phyloP scores from a whole-genome alignment of 1,140 invertebrate species.

The Ips nitidus region DNA sequence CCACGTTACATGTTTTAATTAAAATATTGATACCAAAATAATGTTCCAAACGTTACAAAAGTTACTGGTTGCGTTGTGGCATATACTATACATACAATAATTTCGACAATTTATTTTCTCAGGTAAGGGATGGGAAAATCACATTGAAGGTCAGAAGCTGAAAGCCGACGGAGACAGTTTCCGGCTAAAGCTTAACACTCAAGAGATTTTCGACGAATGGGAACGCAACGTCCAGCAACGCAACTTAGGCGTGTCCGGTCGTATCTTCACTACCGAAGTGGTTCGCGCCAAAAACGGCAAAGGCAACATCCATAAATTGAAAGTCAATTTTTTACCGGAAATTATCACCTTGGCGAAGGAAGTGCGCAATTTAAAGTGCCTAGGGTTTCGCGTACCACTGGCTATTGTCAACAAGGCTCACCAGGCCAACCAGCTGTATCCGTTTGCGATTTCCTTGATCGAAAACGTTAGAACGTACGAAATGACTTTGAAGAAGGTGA shows the following conservation, averaged over 20 bases:
- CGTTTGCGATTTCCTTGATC: conserved; percentile 97
- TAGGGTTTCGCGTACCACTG: conserved; percentile 95
- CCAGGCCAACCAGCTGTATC: conserved; percentile 97
- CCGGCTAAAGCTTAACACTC: conserved; percentile 90
- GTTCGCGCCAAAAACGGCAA: conserved; percentile 79
- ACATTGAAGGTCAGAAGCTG: conserved; percentile 97
- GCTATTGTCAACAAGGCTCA: conserved; percentile 99
- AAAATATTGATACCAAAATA: too few species aligned
- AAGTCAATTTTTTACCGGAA: conserved; percentile 97
- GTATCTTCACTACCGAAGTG: conserved; percentile 94
- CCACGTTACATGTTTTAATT: too few species aligned
- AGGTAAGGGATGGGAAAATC: conserved; percentile 98
- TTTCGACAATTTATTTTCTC: conserved; percentile 9
- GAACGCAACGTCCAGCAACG: conserved; percentile 91
- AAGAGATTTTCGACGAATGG: conserved; percentile 98
- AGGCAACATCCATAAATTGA: conserved; percentile 86
- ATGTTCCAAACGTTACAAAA: too few species aligned
- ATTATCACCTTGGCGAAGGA: conserved; percentile 98
- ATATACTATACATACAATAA: too few species aligned
- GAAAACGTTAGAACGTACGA: conserved; percentile 98
- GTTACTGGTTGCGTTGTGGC: too few species aligned
- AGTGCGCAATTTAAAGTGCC: conserved; percentile 94
- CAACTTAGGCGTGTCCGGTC: conserved; percentile 88
- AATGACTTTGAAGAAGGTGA: conserved; percentile 93
- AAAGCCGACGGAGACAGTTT: conserved; percentile 98